These are phyloP conservation scores for Neoniphon sammara DNA, from an alignment of 2,797 vertebrate genomes.

Conservation along the genomic window DNA sequence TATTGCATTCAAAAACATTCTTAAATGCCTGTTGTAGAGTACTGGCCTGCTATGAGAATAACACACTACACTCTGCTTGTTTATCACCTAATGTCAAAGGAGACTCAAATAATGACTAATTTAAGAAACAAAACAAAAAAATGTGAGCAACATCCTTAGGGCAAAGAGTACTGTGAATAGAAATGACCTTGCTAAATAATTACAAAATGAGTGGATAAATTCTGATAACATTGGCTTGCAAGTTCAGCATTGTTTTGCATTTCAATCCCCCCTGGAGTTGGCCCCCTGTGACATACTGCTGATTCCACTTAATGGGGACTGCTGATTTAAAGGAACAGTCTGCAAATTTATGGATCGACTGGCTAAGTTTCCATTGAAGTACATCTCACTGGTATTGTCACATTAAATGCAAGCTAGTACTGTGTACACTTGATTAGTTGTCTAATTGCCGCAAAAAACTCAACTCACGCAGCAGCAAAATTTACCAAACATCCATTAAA, in stretches of 20 bases:
- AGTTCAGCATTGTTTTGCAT: constrained; percentile 47
- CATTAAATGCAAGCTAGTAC: constrained; percentile 9
- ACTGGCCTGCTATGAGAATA: neutral
- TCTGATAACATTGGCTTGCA: constrained; percentile 15
- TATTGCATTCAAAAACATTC: constrained; percentile 34
- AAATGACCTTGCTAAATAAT: constrained; percentile 45
- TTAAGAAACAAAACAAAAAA: neutral
- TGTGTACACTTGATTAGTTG: constrained; percentile 5
- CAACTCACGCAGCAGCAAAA: constrained; percentile 2
- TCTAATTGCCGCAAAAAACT: neutral
- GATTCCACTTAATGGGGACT: constrained; percentile 46
- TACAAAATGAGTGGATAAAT: constrained; percentile 19
- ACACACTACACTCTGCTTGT: constrained; percentile 7
- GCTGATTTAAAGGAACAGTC: constrained; percentile 28
- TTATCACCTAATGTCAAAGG: neutral
- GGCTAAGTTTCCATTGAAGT: neutral
- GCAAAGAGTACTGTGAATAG: neutral
- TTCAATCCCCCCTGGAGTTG: constrained; percentile 35
- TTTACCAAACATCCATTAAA: constrained; percentile 2
- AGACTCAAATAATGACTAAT: neutral
- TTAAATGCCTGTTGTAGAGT: constrained; percentile 19
- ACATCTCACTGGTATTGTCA: neutral
- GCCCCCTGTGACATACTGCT: constrained; percentile 36
- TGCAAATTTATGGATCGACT: constrained; percentile 15
- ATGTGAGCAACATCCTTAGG: neutral